Evolutionary conservation across 2,797 vertebrate genomes (phyloP).

Genomic region (Pseudochirops corinnae): DNA sequence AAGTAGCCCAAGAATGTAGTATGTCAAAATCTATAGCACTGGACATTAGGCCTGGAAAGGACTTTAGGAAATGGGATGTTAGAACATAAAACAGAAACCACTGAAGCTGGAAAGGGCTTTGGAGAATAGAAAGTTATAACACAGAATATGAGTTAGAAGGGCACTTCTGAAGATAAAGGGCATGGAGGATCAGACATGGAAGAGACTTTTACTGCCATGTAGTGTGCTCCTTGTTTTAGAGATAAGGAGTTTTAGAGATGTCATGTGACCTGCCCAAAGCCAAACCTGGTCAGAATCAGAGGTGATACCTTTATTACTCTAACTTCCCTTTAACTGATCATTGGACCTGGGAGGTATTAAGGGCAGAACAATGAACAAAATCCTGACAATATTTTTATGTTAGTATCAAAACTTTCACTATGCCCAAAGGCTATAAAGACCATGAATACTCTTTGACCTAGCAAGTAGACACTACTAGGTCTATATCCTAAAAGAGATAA

Average conservation of each 20-base stretch:
- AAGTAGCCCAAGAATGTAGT: not conserved
- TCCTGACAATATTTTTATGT: not conserved
- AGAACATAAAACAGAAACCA: not conserved
- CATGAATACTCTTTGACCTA: too few relatives aligned
- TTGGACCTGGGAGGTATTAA: not conserved
- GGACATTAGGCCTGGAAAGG: not conserved
- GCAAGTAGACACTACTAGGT: too few relatives aligned
- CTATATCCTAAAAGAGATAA: too few relatives aligned
- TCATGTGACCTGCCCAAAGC: not conserved
- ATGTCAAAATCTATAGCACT: not conserved
- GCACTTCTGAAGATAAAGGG: not conserved
- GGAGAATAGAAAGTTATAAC: not conserved
- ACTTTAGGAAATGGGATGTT: not conserved
- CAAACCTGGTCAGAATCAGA: not conserved
- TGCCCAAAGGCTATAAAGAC: too few relatives aligned
- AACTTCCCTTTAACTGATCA: not conserved
- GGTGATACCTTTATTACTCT: not conserved
- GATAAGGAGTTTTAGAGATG: not conserved
- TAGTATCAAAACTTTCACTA: not conserved
- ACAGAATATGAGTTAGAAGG: not conserved
- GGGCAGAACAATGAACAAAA: not conserved
- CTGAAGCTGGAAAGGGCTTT: not conserved
- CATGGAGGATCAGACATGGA: not conserved
- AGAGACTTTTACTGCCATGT: not conserved
- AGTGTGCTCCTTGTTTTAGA: not conserved